Evolutionary conservation across 2,888 invertebrate species (phyloP), one percentile per base, ranked within the genome.

Genomic region (Hypselothyrea guttata): DNA sequence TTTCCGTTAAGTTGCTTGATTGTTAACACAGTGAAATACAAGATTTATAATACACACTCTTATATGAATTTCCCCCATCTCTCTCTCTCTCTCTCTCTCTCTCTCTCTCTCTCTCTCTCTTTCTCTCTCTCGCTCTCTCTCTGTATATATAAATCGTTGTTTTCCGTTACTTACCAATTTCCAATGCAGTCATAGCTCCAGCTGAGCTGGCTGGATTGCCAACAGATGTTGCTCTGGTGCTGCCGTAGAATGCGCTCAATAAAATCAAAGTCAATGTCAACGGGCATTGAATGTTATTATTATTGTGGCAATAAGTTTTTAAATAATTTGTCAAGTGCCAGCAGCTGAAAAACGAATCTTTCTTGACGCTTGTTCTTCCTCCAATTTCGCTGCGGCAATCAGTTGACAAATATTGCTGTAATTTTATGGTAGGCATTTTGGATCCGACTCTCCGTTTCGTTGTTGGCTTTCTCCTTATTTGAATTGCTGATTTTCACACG

Each of bases 261-360:
- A 87, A 78, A 86, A 87, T 85, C 86, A 87, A 79, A 85, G 81
- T 81, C 86, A 86, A 79, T 86, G 88, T 75, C 84, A 87, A 82
- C 84, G 78, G 79, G 68, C 79, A 86, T 86, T 77, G 75, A 75
- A 85, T 86, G 86, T 87, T 87, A 51, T 33, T 11, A 12, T 75
- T 79, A 87, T 81, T 84, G 72, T 47, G 84, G 73, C 84, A 77
- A 84, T 86, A 82, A 71, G 72, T 86, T 86, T 86, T 81, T 69
- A 77, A 84, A 83, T 85, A 84, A 86, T 87, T 85, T 86, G 87
- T 81, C 58, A 72, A 84, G 68, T 73, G 77, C 77, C 83, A 70
- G 44, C 66, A 72, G 70, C 61, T 70, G 69, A 41, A 48, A 8
- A 16, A 3, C 7, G 30, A 9, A 57, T 38, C 67, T 22, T 22